Evolutionary conservation across 1,140 invertebrate species (phyloP), one percentile per base, ranked within the genome.

Genomic region (Meloidogyne hapla): DNA sequence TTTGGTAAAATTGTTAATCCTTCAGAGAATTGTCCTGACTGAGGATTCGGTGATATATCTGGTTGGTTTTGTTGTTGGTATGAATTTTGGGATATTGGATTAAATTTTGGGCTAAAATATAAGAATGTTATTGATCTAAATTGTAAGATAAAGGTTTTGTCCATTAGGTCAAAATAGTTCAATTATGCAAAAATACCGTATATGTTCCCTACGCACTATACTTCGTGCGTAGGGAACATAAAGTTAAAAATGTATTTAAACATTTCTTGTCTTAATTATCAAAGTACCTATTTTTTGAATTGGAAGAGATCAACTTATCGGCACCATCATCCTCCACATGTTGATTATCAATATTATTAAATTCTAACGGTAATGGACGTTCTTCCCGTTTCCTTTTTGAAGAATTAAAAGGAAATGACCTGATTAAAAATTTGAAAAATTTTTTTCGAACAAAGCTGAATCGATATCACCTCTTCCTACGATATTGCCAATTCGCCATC

Each of bases 361-460:
- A 70, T 48, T 70, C 69, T n/a, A 9, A 9, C 25, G 69, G 69
- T n/a, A 70, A 9, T 2, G 69, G 61, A 0, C 25, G 45, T 70
- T 70, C 69, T 26, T 33, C 33, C 9, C 33, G 4, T 33, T 33
- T 33, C 9, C 33, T 33, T 33, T 33, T 33, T 6, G 33, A 33
- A 4, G 33, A 33, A 33, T 33, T 33, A 6, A 33, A 33, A 33
- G 5, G 33, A 4, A 33, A 33, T 33, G 33, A 33, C 9, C 33
- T 33, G 9, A 33, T 6, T 33, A 33, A 33, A 6, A 6, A 33
- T 33, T 33, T 6, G 4, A 33, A 33, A 33, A 33, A n/a, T n/a
- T n/a, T 33, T 33, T 33, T 8, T 33, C 33, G 4, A 33, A 33
- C 33, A 33, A 33, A 33, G n/a, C n/a, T n/a, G n/a, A 33, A 33